These are phyloP conservation scores for Agrotis segetum DNA, from an alignment of 2,888 invertebrate species.

Conservation along the genomic window DNA sequence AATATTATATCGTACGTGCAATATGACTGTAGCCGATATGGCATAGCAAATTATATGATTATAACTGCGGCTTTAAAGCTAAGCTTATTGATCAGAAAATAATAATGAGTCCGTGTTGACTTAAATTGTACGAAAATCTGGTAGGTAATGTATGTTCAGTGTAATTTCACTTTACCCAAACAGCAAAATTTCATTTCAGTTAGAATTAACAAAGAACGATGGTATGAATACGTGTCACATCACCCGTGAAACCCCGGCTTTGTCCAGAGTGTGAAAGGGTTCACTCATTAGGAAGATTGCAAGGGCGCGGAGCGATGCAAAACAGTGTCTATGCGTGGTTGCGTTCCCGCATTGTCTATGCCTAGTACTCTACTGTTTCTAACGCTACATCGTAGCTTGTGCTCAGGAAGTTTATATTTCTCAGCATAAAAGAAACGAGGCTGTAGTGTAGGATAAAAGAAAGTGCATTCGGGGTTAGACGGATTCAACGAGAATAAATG, in stretches of 20 bases:
- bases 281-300: conserved; percentile 91
- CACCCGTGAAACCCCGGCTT: conserved; percentile 88
- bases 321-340: conserved; percentile 83
- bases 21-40: neutral
- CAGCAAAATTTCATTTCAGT: conserved; percentile 76
- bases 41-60: conserved; percentile 19
- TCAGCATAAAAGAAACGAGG: conserved; percentile 79
- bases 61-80: neutral
- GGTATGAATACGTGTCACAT: conserved; percentile 86
- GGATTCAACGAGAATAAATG: conserved; percentile 75
- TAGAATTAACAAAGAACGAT: conserved; percentile 81
- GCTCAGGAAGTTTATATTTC: conserved; percentile 83
- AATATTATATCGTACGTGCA: conserved; percentile 6
- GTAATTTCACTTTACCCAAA: conserved; percentile 57
- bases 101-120: neutral
- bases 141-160: neutral
- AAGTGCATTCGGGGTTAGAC: conserved; percentile 83
- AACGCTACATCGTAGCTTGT: conserved; percentile 75
- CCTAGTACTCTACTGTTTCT: conserved; percentile 78
- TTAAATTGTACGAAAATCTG: conserved; percentile 3
- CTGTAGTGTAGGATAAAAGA: conserved; percentile 77
- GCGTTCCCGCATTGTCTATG: conserved; percentile 81
- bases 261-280: conserved; percentile 89
- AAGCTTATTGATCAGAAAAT: conserved; percentile 4
- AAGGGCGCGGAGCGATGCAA: conserved; percentile 82